A percentile compares a stretch with the other conserved stretches of the same genome.
phyloP scores from a whole-genome alignment of 2,113 vertebrate genomes.

The Tragelaphus strepsiceros region DNA sequence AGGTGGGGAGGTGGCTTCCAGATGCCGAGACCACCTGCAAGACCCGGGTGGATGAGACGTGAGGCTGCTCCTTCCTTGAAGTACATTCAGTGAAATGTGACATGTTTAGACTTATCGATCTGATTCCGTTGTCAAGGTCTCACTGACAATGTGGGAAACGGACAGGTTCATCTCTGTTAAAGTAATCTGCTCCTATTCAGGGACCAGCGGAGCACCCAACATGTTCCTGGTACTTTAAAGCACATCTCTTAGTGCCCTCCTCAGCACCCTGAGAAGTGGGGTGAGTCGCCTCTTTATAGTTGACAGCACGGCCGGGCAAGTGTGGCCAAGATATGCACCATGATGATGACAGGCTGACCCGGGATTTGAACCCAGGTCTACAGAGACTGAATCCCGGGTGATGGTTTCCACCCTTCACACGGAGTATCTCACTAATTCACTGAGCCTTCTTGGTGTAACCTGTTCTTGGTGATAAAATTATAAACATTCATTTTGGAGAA shows the following conservation, averaged over 20 bases:
- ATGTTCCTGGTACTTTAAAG: not conserved
- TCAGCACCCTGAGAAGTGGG: not conserved
- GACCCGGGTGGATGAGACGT: fast-evolving
- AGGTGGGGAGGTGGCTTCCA: no score
- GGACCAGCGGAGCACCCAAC: not conserved
- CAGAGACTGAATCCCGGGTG: not conserved
- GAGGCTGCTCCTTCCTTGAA: not conserved
- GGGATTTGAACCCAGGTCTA: no score
- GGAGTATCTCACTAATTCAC: not conserved
- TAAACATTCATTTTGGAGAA: not conserved
- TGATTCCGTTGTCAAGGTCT: not conserved
- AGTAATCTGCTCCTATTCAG: not conserved
- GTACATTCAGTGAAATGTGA: not conserved
- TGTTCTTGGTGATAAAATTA: not conserved
- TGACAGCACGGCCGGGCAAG: fast-evolving
- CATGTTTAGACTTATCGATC: not conserved
- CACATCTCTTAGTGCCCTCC: no score
- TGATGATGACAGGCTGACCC: fast-evolving
- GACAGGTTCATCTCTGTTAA: not conserved
- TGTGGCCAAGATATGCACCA: fast-evolving
- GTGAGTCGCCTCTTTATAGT: not conserved
- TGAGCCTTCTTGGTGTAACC: not conserved
- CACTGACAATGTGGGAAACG: not conserved
- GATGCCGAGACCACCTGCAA: fast-evolving
- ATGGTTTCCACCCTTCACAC: fast-evolving